Percentiles rank a stretch among this genome's conserved stretches.
These are phyloP conservation scores for Chouioia cunea DNA, from an alignment of 2,888 invertebrate genomes.

Conservation along the genomic window DNA sequence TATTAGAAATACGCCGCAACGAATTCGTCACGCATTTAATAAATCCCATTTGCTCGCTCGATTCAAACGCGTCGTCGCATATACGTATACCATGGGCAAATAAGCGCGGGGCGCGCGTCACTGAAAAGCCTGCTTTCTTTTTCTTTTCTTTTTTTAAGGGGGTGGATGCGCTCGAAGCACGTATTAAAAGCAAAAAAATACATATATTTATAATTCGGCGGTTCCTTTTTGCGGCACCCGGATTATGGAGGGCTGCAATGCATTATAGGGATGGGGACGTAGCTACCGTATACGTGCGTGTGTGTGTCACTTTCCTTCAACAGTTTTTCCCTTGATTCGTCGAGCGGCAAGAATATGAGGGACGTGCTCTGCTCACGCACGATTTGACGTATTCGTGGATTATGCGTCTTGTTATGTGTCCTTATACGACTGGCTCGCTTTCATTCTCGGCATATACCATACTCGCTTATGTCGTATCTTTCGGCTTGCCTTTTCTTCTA, in stretches of 20 bases:
- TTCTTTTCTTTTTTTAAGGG: background rate
- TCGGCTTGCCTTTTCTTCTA: background rate
- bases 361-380: conserved; percentile 19
- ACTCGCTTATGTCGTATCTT: background rate
- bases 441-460: too few relatives aligned
- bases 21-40: conserved; percentile 27
- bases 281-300: conserved; percentile 18
- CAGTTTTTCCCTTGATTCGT: conserved; percentile 27
- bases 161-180: conserved; percentile 12
- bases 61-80: too few relatives aligned
- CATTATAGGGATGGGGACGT: background rate
- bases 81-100: too few relatives aligned
- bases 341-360: conserved; percentile 4
- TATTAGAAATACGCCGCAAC: background rate
- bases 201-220: conserved; percentile 26
- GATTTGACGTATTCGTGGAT: conserved; percentile 40
- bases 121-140: background rate
- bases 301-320: conserved; percentile 24
- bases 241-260: background rate
- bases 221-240: conserved; percentile 31
- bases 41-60: conserved; percentile 15
- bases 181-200: conserved; percentile 12
- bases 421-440: too few relatives aligned
- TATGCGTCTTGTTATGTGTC: conserved; percentile 22
- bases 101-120: too few relatives aligned